A percentile compares a stretch with the other conserved stretches of the same genome.
Evolutionary conservation across 2,797 vertebrate genomes (phyloP).

Genomic region (Neopelma chrysocephalum): DNA sequence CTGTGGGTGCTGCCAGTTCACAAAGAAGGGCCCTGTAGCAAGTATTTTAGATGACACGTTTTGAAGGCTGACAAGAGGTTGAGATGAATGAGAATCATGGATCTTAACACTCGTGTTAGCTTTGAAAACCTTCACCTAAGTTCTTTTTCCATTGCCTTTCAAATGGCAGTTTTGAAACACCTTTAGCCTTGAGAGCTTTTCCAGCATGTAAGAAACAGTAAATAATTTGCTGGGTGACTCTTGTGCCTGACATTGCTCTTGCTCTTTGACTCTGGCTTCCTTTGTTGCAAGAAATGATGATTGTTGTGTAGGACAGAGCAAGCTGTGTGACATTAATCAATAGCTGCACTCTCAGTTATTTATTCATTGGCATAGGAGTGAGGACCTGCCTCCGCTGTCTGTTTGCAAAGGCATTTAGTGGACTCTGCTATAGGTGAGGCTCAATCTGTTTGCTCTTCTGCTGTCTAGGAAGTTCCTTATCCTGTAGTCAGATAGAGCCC

Average conservation of each 20-base stretch:
- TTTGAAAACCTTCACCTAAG: constrained; percentile 22
- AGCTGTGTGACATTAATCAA: constrained; percentile 58
- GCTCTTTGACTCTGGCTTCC: constrained; percentile 51
- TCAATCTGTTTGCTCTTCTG: not conserved
- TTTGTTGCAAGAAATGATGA: constrained; percentile 46
- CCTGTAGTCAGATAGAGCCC: not conserved
- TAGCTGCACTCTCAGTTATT: constrained; percentile 53
- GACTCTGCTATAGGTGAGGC: not conserved
- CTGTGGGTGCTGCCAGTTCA: not conserved
- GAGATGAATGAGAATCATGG: not conserved
- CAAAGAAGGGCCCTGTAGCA: not conserved
- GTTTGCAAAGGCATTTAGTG: not conserved
- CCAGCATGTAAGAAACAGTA: constrained; percentile 39
- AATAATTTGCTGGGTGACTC: constrained; percentile 64
- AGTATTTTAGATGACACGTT: not conserved
- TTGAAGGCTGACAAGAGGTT: constrained; percentile 25
- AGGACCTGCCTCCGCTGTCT: constrained; percentile 2
- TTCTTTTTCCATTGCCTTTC: constrained; percentile 10
- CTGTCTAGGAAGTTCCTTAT: not conserved
- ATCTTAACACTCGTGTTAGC: not conserved
- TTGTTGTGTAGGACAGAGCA: constrained; percentile 13
- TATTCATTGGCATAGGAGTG: constrained; percentile 49
- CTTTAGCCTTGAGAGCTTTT: constrained; percentile 44
- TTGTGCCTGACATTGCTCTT: constrained; percentile 40
- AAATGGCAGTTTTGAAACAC: constrained; percentile 24